These are phyloP conservation scores for Perccottus glenii DNA, from an alignment of 2,113 vertebrate species.

Conservation along the genomic window DNA sequence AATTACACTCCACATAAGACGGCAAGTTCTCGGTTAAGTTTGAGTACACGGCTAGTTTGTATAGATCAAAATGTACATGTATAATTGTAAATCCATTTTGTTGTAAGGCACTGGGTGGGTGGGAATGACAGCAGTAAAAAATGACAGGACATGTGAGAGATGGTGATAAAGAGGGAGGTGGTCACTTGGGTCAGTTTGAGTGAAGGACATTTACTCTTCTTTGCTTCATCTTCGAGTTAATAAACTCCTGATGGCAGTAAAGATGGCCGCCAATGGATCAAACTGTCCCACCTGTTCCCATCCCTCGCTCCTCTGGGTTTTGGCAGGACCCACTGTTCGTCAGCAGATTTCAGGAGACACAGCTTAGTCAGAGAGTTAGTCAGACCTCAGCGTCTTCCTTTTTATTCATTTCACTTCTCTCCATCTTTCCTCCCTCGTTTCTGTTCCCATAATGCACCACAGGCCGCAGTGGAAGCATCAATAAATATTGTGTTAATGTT, in stretches of 20 bases:
- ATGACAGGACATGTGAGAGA: not conserved
- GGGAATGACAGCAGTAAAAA: slow-evolving; percentile 1
- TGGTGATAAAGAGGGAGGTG: slow-evolving; percentile 24
- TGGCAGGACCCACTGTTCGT: slow-evolving; percentile 64
- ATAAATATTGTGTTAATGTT: slow-evolving; percentile 72
- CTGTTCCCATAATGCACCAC: slow-evolving; percentile 52
- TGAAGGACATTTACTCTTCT: slow-evolving; percentile 48
- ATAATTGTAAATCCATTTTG: too few relatives aligned
- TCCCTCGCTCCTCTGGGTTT: slow-evolving; percentile 25
- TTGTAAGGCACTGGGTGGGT: too few relatives aligned
- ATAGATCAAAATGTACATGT: too few relatives aligned
- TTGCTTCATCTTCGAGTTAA: slow-evolving; percentile 52
- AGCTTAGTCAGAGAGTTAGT: slow-evolving; percentile 56
- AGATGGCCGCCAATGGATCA: slow-evolving; percentile 56
- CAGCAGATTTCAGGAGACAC: slow-evolving; percentile 65
- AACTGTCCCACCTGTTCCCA: slow-evolving; percentile 12
- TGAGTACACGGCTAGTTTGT: too few relatives aligned
- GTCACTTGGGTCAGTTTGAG: slow-evolving; percentile 32
- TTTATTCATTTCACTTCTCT: slow-evolving; percentile 13
- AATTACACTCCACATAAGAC: too few relatives aligned
- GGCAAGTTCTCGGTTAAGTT: too few relatives aligned
- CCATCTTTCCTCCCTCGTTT: slow-evolving; percentile 15
- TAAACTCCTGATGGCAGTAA: slow-evolving; percentile 70
- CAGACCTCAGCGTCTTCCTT: slow-evolving; percentile 44
- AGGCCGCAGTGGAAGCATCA: slow-evolving; percentile 57